Base-by-base conservation (phyloP, 2,113 vertebrate genomes). In the Cebus imitator region DNA sequence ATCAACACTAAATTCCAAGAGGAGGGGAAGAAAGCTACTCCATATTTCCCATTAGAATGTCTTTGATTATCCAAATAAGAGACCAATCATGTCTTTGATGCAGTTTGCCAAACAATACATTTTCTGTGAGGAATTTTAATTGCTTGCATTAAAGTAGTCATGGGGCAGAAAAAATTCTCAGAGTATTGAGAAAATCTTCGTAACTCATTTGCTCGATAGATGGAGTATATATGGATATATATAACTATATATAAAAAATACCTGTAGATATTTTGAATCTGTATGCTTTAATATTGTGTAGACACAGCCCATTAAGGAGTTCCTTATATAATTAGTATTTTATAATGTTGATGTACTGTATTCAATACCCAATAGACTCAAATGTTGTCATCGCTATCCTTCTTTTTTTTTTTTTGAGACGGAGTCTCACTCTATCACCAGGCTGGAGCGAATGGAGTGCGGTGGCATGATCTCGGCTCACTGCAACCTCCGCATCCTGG, bases 81-180 rank as follows among this genome's bases (percentile, higher is more conserved):
- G 66, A 43, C 48, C 10, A 7, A 1, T 43, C 13, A 8, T 32
- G 84, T 68, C 50, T 32, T 87, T 48, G 48, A 79, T 11, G 84
- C 23, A 57, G 43, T 45, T 80, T 75, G 35, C 35, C 27, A 3
- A 93, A 50, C 48, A 23, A 5, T 17, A 8, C 25, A 7, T 23
- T 70, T 37, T 48, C 8, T 37, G 23, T 21, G 10, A 78, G 18
- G 6, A 72, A 37, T 79, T 87, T 3, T 12, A 43, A 68, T 37
- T 80, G 18, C 37, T 87, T 76, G 57, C 35, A 90, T 96, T 89
- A 55, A 91, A 81, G 93, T 70, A 82, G 43, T 58, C 75, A 40
- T 2, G 9, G 35, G 37, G 10, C 21, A 61, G 35, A 43, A 76
- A 61, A 52, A 57, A 13, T 8, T 52, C 14, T 64, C 35, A 12